A percentile compares a stretch with the other conserved stretches of the same genome.
phyloP scores from a whole-genome alignment of 2,888 invertebrate species.

The Polietes domitor region DNA sequence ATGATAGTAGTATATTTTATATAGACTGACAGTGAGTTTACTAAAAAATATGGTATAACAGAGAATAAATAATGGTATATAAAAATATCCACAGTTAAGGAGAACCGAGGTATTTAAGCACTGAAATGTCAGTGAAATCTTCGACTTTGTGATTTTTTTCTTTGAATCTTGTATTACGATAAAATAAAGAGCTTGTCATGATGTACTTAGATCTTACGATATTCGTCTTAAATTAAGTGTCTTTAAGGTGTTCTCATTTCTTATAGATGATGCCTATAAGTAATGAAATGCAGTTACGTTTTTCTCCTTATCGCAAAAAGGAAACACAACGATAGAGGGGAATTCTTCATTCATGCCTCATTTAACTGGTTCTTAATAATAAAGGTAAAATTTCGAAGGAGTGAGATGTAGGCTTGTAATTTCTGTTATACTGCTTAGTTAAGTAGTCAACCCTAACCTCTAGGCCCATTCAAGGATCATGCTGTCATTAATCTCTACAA shows the following conservation, averaged over 20 bases:
- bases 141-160: too few relatives aligned
- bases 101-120: too few relatives aligned
- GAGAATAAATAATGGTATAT: too few relatives aligned
- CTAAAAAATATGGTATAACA: too few relatives aligned
- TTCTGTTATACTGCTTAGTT: slow-evolving; percentile 50
- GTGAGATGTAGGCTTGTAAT: slow-evolving; percentile 24
- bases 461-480: slow-evolving; percentile 42
- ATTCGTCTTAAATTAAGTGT: neutral
- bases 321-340: neutral
- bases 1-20: too few relatives aligned
- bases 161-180: too few relatives aligned
- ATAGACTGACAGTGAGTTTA: too few relatives aligned
- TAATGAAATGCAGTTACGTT: neutral
- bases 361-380: slow-evolving; percentile 47
- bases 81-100: too few relatives aligned
- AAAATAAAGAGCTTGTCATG: too few relatives aligned
- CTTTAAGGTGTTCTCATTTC: neutral
- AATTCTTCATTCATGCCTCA: neutral
- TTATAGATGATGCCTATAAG: neutral
- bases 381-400: neutral
- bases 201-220: neutral
- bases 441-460: slow-evolving; percentile 60
- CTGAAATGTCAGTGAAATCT: too few relatives aligned
- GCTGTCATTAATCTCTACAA: slow-evolving; percentile 63
- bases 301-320: neutral